phyloP scores from a whole-genome alignment of 2,797 vertebrate species.

The Diceros bicornis region DNA sequence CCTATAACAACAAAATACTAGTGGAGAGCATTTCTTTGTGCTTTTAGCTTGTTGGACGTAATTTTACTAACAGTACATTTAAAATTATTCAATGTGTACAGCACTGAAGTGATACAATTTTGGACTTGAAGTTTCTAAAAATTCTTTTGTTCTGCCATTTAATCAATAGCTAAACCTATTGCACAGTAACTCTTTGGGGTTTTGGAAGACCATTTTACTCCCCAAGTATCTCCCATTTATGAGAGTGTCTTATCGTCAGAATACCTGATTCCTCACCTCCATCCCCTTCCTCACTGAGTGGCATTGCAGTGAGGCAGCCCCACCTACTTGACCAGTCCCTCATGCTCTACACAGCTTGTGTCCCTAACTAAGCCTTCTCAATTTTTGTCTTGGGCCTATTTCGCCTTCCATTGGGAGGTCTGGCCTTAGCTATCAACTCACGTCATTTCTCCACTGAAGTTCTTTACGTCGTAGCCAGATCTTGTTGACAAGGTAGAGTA shows the following conservation, averaged over 20 bases:
- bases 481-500: not conserved
- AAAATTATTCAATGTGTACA: not conserved
- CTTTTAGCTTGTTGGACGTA: not conserved
- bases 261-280: accelerated
- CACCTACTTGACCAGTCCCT: too few species aligned
- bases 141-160: not conserved
- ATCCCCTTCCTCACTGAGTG: not conserved
- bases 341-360: not conserved
- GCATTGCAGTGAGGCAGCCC: accelerated
- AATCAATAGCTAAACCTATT: not conserved
- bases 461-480: not conserved
- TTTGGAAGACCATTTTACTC: not conserved
- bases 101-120: not conserved
- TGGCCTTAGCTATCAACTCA: not conserved
- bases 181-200: not conserved
- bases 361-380: not conserved
- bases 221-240: not conserved
- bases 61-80: not conserved
- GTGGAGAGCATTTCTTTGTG: not conserved
- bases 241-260: not conserved
- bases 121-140: not conserved
- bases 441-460: not conserved
- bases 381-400: not conserved
- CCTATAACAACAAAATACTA: not conserved
- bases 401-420: not conserved